A percentile compares a stretch with the other conserved stretches of the same genome.
These are phyloP conservation scores for Coptotermes formosanus DNA, from an alignment of 1,140 invertebrate species.

Conservation along the genomic window DNA sequence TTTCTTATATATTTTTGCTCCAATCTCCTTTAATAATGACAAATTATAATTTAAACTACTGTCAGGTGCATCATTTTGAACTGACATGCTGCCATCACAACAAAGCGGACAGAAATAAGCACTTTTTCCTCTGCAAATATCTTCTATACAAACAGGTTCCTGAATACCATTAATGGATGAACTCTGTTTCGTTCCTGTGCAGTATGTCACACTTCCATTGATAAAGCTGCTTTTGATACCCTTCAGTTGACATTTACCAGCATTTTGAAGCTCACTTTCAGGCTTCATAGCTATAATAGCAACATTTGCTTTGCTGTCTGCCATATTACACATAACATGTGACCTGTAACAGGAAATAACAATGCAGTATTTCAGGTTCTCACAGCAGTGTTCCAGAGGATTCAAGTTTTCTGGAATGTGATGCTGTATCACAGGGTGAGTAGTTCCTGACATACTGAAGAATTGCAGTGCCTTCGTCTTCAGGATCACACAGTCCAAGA, in stretches of 20 bases:
- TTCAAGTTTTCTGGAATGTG: too few relatives aligned
- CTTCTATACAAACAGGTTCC: neutral
- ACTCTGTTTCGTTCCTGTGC: neutral
- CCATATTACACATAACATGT: neutral
- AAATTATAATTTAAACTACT: neutral
- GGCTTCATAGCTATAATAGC: neutral
- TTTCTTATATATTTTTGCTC: neutral
- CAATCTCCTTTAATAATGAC: neutral
- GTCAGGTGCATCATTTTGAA: neutral
- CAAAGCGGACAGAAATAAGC: conserved; percentile 24
- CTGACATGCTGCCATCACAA: conserved; percentile 19
- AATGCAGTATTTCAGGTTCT: too few relatives aligned
- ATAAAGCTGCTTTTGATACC: neutral
- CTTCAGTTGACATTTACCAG: neutral
- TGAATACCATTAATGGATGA: neutral
- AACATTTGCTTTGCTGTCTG: neutral
- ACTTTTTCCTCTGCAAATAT: neutral
- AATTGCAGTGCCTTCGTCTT: too few relatives aligned
- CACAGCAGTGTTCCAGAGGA: too few relatives aligned
- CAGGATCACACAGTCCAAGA: too few relatives aligned
- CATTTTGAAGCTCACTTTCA: neutral
- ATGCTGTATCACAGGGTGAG: too few relatives aligned
- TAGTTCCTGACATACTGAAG: too few relatives aligned
- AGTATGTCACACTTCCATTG: neutral
- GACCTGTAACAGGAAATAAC: neutral